A percentile compares a stretch with the other conserved stretches of the same genome.
These are phyloP conservation scores for Tyrophagus putrescentiae DNA, from an alignment of 1,140 invertebrate genomes.

Conservation along the genomic window DNA sequence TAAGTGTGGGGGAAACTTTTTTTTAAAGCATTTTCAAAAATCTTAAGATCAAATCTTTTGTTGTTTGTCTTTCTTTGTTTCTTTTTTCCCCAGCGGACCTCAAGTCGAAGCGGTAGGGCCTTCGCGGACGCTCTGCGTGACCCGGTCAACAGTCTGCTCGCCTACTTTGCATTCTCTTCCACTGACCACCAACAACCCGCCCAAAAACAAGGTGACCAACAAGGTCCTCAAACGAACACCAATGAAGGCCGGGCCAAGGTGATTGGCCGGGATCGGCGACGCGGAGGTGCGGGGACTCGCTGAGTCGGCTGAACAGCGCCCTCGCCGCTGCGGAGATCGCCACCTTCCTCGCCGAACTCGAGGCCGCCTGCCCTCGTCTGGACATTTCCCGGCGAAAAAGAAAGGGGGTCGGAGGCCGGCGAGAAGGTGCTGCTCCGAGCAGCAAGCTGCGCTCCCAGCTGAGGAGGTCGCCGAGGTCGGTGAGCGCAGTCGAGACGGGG, in stretches of 20 bases:
- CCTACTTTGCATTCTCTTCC: conserved; percentile 36
- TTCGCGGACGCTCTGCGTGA: conserved; percentile 66
- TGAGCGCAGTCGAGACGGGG: conserved; percentile 45
- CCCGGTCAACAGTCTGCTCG: conserved; percentile 53
- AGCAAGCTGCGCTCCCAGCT: conserved; percentile 63
- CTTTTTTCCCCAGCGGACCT: conserved; percentile 38
- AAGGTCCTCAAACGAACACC: conserved; percentile 34
- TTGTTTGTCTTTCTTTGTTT: conserved; percentile 15
- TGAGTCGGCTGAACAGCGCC: conserved; percentile 34
- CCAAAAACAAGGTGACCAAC: conserved; percentile 25
- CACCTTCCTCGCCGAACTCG: conserved; percentile 56
- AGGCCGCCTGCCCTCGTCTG: conserved; percentile 45
- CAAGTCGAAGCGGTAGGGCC: conserved; percentile 54
- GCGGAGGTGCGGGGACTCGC: conserved; percentile 44
- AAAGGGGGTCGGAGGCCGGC: conserved; percentile 73
- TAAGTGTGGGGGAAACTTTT: conserved; percentile 25
- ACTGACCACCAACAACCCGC: conserved; percentile 12
- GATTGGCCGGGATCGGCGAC: conserved; percentile 31
- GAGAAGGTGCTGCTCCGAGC: conserved; percentile 57
- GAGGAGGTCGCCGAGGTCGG: conserved; percentile 11
- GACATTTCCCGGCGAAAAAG: conserved; percentile 72
- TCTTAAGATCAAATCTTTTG: too few species aligned
- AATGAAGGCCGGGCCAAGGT: not conserved
- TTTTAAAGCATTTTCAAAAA: not conserved
- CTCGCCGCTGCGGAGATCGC: conserved; percentile 41